These are phyloP conservation scores for Orchesellides sinensis DNA, from an alignment of 2,888 invertebrate species.

Conservation along the genomic window DNA sequence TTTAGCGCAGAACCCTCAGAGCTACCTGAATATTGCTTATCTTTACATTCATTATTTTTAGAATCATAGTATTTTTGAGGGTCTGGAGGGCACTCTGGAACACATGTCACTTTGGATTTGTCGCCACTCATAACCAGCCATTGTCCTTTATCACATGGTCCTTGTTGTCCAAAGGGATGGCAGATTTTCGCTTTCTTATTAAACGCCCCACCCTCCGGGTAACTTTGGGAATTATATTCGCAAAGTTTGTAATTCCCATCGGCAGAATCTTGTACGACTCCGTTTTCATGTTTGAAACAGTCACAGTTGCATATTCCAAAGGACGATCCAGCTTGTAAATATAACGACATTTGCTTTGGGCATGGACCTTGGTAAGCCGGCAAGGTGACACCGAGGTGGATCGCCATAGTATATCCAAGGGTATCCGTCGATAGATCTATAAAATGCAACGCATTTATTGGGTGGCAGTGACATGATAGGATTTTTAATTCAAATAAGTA, in stretches of 20 bases:
- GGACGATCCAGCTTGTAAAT: background rate
- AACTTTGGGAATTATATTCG: background rate
- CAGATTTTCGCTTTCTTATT: too few species aligned
- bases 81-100: background rate
- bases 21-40: too few species aligned
- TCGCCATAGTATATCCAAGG: constrained; percentile 21
- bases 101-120: background rate
- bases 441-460: background rate
- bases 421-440: constrained; percentile 3
- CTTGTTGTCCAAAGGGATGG: too few species aligned
- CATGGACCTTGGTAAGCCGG: constrained; percentile 15
- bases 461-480: background rate
- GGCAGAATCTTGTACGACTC: background rate
- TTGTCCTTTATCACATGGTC: background rate
- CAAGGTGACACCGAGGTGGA: background rate
- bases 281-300: background rate
- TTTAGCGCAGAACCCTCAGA: too few species aligned
- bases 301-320: constrained; percentile 20
- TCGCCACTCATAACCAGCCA: background rate
- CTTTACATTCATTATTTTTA: too few species aligned
- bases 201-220: too few species aligned
- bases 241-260: background rate
- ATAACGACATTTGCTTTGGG: background rate
- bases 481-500: background rate
- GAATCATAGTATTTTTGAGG: too few species aligned